Base-by-base conservation (phyloP, 2,888 invertebrate species). In the Caenorhabditis plicata region DNA sequence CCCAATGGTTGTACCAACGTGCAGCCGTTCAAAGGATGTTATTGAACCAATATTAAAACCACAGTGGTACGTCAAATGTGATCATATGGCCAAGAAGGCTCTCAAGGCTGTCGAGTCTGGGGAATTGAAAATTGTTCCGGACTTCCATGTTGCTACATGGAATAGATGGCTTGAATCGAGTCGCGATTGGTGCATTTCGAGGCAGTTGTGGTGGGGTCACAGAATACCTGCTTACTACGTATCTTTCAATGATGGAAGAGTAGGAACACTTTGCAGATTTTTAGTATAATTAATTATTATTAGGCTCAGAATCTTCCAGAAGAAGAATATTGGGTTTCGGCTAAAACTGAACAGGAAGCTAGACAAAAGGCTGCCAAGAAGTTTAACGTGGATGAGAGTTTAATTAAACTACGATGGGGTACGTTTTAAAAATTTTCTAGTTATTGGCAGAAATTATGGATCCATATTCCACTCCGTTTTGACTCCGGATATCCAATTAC, bases 181-280 rank as follows among this genome's bases (percentile, higher is more conserved):
- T 70, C 85, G 93, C 4, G 96, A 98, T 83, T 98, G 98, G 98
- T 99, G 98, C 83, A 91, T 99, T 55, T 96, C 95, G 1, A 86
- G 86, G 1, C 98, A 98, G 82, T 85, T 99, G 49, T 99, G 98
- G 98, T 98, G 98, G 98, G 98, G 98, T 1, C 98, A 98, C 83
- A 87, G 91, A 53, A 92, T 99, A 69, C 98, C 98, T 0, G 94
- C 92, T 0, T 98, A 95, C 81, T 87, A 86, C 79, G 88, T 91
- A 13, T 85, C 67, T 13, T 65, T 79, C 40, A 58, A 64, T 31
- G 78, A 67, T 40, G 64, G 64, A 55, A 43, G 58, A 33, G 57
- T 23, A 3, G 13, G 40, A 8, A 9, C 33, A 15, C 4, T 33
- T 33, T 33, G 33, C 5, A 8, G 5, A 15, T 15, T n/a, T 5